Conservation (phyloP, 1,140 invertebrate genomes). For the Drosophila kurseongensis region DNA sequence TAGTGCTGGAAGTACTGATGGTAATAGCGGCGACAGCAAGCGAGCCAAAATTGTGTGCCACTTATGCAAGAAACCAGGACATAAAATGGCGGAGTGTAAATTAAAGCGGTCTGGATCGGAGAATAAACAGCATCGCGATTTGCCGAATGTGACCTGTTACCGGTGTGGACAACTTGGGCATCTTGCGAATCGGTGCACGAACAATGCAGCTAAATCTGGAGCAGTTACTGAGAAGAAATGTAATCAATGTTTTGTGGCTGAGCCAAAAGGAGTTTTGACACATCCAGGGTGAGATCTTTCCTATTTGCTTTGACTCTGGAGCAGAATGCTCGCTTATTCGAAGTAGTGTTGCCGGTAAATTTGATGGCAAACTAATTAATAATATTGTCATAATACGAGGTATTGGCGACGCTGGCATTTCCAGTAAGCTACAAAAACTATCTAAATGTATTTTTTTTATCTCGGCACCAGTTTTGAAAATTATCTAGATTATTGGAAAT, state of each 20-base stretch:
- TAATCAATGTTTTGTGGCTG: not conserved
- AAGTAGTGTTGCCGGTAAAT: slow-evolving; percentile 14
- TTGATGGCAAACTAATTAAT: not conserved
- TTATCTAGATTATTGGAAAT: slow-evolving; percentile 24
- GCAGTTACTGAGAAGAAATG: slow-evolving; percentile 11
- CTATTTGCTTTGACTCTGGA: slow-evolving; percentile 2
- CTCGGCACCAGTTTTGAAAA: no score
- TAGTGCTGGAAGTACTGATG: slow-evolving; percentile 3
- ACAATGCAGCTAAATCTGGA: slow-evolving; percentile 8
- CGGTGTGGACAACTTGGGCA: slow-evolving; percentile 19
- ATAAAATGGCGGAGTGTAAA: not conserved
- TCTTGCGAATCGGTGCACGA: slow-evolving; percentile 26
- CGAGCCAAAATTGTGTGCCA: not conserved
- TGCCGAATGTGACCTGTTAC: slow-evolving; percentile 13
- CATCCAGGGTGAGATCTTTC: not conserved
- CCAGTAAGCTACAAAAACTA: slow-evolving; percentile 12
- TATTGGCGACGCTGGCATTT: slow-evolving; percentile 19
- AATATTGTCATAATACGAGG: slow-evolving; percentile 17
- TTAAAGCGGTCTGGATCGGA: slow-evolving; percentile 6
- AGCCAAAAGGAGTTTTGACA: slow-evolving; percentile 1
- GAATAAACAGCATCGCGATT: slow-evolving; percentile 17
- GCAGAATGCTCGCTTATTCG: slow-evolving; percentile 10
- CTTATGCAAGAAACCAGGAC: slow-evolving; percentile 5
- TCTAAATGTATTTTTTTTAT: slow-evolving; percentile 21
- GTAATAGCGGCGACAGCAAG: not conserved